These are phyloP conservation scores for Alloscopus bannaensis DNA, from an alignment of 2,888 invertebrate species.

Conservation along the genomic window DNA sequence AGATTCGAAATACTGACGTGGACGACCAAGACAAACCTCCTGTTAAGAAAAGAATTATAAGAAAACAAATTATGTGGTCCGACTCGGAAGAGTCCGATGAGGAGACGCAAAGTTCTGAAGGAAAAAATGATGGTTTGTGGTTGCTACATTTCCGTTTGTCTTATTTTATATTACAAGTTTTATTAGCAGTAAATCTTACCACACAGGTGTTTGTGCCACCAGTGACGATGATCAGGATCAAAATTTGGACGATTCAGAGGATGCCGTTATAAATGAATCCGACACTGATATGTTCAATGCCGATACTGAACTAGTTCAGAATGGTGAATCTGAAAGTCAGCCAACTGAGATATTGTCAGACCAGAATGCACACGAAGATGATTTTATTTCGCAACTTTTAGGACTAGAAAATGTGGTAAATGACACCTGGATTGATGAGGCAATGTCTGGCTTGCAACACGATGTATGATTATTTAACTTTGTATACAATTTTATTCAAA, in stretches of 20 bases:
- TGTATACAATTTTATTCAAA: neutral
- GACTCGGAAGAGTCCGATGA: constrained; percentile 57
- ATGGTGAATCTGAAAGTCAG: no score
- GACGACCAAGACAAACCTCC: constrained; percentile 43
- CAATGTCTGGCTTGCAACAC: constrained; percentile 34
- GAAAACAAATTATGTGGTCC: constrained; percentile 40
- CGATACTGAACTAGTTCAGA: no score
- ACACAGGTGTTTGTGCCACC: no score
- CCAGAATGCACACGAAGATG: neutral
- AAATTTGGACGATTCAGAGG: neutral
- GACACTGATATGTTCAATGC: constrained; percentile 2
- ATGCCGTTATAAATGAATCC: constrained; percentile 5
- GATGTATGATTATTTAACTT: constrained; percentile 38
- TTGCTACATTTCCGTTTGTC: no score
- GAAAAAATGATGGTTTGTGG: no score
- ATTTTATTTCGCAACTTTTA: neutral
- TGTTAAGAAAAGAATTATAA: constrained; percentile 30
- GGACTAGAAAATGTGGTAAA: constrained; percentile 21
- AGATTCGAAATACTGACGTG: neutral
- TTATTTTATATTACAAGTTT: no score
- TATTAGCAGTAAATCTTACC: no score
- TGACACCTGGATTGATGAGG: constrained; percentile 35
- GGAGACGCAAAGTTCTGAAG: neutral
- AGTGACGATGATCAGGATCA: neutral
- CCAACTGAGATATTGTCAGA: no score